Evolutionary conservation across 2,113 vertebrate species (phyloP).

Genomic region (Elephas maximus): DNA sequence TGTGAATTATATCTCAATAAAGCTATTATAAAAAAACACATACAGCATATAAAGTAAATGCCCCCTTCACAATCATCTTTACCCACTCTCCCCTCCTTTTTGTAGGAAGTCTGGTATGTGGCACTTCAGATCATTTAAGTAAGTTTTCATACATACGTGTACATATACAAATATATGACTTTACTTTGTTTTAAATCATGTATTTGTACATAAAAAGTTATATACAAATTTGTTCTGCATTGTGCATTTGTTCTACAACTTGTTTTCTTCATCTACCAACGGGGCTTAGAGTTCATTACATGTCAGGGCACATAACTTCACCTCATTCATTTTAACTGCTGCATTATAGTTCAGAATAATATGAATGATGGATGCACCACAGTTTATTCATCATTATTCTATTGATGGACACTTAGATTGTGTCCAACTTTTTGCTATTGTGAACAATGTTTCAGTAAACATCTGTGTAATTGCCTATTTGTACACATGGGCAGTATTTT

Average conservation of each 20-base stretch:
- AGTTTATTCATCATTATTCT: constrained; percentile 22
- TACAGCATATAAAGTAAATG: background rate
- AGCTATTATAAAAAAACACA: constrained; percentile 3
- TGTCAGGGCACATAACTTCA: background rate
- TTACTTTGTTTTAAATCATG: background rate
- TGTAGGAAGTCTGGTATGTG: background rate
- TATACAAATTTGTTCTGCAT: background rate
- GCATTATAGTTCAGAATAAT: constrained; percentile 4
- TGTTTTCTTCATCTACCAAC: background rate
- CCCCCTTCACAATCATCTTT: background rate
- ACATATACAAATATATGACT: background rate
- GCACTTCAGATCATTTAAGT: background rate
- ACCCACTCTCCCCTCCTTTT: background rate
- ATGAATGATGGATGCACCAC: background rate
- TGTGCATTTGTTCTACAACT: constrained; percentile 1
- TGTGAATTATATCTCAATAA: constrained; percentile 11
- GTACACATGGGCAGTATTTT: background rate
- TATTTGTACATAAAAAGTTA: no score
- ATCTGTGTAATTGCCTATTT: background rate
- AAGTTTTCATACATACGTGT: background rate
- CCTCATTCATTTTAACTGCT: constrained; percentile 30
- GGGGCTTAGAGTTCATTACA: constrained; percentile 7
- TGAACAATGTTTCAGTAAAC: constrained; percentile 25
- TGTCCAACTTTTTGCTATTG: background rate
- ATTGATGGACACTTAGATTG: background rate